These are phyloP conservation scores for Pissodes strobi DNA, from an alignment of 1,140 invertebrate species.

Conservation along the genomic window DNA sequence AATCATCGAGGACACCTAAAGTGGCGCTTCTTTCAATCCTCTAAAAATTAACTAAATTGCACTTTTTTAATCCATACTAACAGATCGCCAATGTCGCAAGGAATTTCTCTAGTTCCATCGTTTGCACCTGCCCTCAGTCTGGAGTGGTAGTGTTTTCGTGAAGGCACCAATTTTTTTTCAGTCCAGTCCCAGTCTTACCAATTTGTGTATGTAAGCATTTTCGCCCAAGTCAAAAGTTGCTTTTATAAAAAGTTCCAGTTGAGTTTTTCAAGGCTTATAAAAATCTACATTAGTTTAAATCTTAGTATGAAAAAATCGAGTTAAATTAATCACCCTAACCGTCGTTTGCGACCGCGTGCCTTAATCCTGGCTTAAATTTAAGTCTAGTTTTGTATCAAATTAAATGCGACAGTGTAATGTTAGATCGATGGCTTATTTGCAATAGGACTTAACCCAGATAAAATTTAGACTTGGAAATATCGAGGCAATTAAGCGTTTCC, in stretches of 20 bases:
- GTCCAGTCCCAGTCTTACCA: constrained; percentile 56
- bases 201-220: constrained; percentile 54
- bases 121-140: constrained; percentile 55
- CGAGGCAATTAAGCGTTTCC: no score
- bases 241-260: constrained; percentile 50
- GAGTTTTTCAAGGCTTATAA: constrained; percentile 47
- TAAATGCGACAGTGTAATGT: no score
- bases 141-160: constrained; percentile 45
- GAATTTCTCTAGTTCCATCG: constrained; percentile 20
- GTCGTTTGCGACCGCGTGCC: neutral
- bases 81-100: constrained; percentile 28
- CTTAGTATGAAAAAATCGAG: constrained; percentile 46
- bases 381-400: no score
- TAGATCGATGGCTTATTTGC: no score
- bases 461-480: no score
- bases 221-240: constrained; percentile 51
- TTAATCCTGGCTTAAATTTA: no score
- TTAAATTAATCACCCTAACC: constrained; percentile 31
- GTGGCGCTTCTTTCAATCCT: neutral
- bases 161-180: constrained; percentile 56
- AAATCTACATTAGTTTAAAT: constrained; percentile 54
- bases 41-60: constrained; percentile 47
- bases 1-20: neutral
- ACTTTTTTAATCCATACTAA: constrained; percentile 37
- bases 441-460: no score